Evolutionary conservation across 2,113 vertebrate genomes (phyloP), one percentile per base, ranked within the genome.

Genomic region (Epinephelus moara): DNA sequence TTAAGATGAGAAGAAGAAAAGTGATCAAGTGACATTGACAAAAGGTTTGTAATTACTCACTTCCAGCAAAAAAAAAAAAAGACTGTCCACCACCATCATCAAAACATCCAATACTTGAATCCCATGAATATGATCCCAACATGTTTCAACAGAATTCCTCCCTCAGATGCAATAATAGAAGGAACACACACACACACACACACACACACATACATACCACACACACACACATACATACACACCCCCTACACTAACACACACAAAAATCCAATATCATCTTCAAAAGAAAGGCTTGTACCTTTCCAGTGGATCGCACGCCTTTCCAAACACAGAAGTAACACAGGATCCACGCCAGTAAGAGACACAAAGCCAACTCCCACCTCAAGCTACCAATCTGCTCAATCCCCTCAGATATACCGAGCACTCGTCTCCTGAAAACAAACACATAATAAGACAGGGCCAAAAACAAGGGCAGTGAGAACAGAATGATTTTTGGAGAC

Each of bases 321-420:
- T 95, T 95, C 94, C 94, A 95, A 25, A 95, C 93, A 88, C 93
- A 95, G 89, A 95, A 95, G 84, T 95, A 95, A 79, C 94, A 95
- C 52, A 94, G 50, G 64, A 93, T 86, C 94, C 94, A 95, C 0
- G 90, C 93, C 81, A 92, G 84, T 30, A 95, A 80, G 18, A 95
- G 91, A 75, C 94, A 95, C 78, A 94, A 76, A 33, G 83, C 93
- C 73, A 95, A 57, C 81, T 94, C 92, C 94, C 94, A 95, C 60
- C 93, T 86, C 88, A 95, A 82, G 77, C 88, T 90, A 27, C 94
- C 94, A 40, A 95, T 90, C 17, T 95, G 82, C 2, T 98, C 95
- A 87, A 98, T 96, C 19, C 97, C 96, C 0, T 92, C 70, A 10
- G 96, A 96, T 86, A 98, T 94, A 69, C 95, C 92, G 89, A 98